A percentile compares a stretch with the other conserved stretches of the same genome.
Conservation (phyloP, 2,888 invertebrate species). For the Byasa hedistus region DNA sequence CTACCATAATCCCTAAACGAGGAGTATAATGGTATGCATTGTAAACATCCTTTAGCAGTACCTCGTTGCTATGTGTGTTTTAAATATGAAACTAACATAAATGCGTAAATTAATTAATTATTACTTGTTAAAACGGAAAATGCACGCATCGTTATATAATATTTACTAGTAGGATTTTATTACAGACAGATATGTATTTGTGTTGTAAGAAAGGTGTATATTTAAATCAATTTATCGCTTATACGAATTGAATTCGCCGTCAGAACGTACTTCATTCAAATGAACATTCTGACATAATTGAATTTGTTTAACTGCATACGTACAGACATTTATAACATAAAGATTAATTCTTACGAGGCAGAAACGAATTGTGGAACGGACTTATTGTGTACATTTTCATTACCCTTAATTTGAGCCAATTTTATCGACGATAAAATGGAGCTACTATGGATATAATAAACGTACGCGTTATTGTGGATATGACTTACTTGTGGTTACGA, state of each 20-base stretch:
- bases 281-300: constrained; percentile 46
- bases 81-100: neutral
- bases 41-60: too few relatives aligned
- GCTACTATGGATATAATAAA: constrained; percentile 44
- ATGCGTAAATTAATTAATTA: neutral
- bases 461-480: constrained; percentile 33
- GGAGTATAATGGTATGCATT: too few relatives aligned
- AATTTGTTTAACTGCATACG: constrained; percentile 54
- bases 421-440: constrained; percentile 55
- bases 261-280: constrained; percentile 16
- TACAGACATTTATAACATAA: constrained; percentile 50
- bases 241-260: constrained; percentile 5
- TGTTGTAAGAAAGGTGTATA: constrained; percentile 25
- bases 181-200: constrained; percentile 24
- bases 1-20: too few relatives aligned
- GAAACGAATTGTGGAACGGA: constrained; percentile 46
- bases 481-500: neutral
- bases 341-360: constrained; percentile 55
- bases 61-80: too few relatives aligned
- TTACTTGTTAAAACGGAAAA: neutral
- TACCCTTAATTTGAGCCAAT: constrained; percentile 48
- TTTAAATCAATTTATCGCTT: constrained; percentile 25
- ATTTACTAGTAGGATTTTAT: constrained; percentile 10
- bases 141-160: constrained; percentile 1
- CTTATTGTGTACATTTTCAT: constrained; percentile 47